Base-by-base conservation (phyloP, 2,113 vertebrate species). In the Paradoxurus hermaphroditus region DNA sequence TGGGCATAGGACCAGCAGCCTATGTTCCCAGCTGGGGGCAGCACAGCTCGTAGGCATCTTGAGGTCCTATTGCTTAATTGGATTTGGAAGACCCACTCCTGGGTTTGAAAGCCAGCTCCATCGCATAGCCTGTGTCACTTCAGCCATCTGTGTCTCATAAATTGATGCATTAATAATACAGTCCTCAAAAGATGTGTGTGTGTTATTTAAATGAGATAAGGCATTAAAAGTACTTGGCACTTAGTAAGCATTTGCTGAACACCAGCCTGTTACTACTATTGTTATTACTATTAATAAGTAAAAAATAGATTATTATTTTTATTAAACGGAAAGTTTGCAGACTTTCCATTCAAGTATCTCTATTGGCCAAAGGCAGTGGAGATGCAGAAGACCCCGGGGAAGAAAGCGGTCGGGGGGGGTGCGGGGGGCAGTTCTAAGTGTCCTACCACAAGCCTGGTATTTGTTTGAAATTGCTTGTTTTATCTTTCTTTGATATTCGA, bases 11-110 rank as follows among this genome's bases (percentile, higher is more conserved):
- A 16, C 25, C 56, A 77, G 36, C 46, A 62, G 59, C 25, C 67
- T 53, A 4, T 93, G 70, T 53, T 19, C 41, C 95, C 88, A 91
- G 88, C 65, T 94, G 95, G 84, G 81, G 85, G 81, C 91, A 96
- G 91, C 63, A 65, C 10, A 62, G 73, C 46, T 85, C 12, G 0
- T 18, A 3, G 39, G 39, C 44, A 41, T 46, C 70, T 46, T 41
- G 4, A 59, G 44, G 7, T 21, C 41, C 7, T 31, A 9, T 13
- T 13, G 21, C 27, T 81, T 75, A 9, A 8, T 2, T 27, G 21
- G 25, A 65, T 46, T 75, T 72, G 49, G 53, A 73, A 85, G 81
- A 44, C 31, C 34, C 36, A 21, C 27, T 63, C 44, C 34, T 44
- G 46, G 13, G 16, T 63, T 82, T 70, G 44, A 86, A 83, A 86